These are phyloP conservation scores for Aspidoscelis tigris DNA, from an alignment of 2,113 vertebrate genomes.

Conservation along the genomic window DNA sequence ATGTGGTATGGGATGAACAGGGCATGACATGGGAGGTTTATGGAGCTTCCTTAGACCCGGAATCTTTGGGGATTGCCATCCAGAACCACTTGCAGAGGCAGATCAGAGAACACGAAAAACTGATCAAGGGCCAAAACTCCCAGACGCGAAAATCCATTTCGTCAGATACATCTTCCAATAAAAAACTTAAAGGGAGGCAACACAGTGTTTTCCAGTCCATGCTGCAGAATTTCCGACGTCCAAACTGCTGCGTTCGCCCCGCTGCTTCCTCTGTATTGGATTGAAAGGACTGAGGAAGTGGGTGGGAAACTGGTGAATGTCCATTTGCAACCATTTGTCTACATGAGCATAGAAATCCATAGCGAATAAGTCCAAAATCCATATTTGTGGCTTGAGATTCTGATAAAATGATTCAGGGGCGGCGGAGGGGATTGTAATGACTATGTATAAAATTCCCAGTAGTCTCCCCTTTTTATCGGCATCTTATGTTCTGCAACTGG, in stretches of 20 bases:
- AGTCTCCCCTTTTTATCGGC: slow-evolving; percentile 24
- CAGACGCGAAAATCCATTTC: slow-evolving; percentile 88
- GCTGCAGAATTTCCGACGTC: slow-evolving; percentile 91
- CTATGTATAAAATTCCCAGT: slow-evolving; percentile 46
- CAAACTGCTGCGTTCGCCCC: slow-evolving; percentile 90
- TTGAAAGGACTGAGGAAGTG: slow-evolving; percentile 66
- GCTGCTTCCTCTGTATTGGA: slow-evolving; percentile 91
- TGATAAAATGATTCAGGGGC: slow-evolving; percentile 36
- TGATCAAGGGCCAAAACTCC: slow-evolving; percentile 79
- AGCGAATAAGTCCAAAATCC: slow-evolving; percentile 32
- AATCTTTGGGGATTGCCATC: slow-evolving; percentile 94
- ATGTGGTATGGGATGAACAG: slow-evolving; percentile 97
- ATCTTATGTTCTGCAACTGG: slow-evolving; percentile 46
- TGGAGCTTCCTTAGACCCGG: slow-evolving; percentile 92
- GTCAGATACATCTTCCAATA: slow-evolving; percentile 83
- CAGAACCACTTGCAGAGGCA: slow-evolving; percentile 98
- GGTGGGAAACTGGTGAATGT: neutral
- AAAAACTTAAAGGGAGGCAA: slow-evolving; percentile 90
- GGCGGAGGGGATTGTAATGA: slow-evolving; percentile 10
- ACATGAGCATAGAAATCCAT: slow-evolving; percentile 2
- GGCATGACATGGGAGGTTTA: slow-evolving; percentile 99
- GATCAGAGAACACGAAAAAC: slow-evolving; percentile 93
- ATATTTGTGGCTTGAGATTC: slow-evolving; percentile 45
- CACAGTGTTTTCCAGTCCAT: slow-evolving; percentile 90
- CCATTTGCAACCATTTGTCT: slow-evolving; percentile 16